Conservation (phyloP, 2,797 vertebrate genomes). For the Podargus strigoides region DNA sequence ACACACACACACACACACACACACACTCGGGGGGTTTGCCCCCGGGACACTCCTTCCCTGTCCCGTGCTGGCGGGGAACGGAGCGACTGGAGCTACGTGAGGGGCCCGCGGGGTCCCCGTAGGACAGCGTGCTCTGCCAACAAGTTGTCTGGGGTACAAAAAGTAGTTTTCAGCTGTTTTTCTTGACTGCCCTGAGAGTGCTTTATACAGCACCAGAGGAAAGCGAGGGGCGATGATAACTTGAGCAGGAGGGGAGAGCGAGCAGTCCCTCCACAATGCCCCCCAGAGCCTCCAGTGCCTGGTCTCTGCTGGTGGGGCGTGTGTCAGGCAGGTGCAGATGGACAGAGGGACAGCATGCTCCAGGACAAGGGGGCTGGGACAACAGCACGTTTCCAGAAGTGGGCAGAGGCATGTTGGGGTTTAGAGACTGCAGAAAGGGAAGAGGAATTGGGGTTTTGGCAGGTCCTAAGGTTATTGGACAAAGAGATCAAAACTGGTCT, state of each 20-base stretch:
- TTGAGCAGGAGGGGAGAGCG: not conserved
- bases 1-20: too few relatives aligned
- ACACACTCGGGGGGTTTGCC: not conserved
- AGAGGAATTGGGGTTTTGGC: not conserved
- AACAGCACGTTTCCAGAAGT: not conserved
- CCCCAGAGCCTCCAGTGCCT: not conserved
- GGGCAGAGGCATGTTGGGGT: not conserved
- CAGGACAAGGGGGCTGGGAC: rapidly evolving
- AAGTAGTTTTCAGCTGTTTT: not conserved
- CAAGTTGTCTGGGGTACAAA: not conserved
- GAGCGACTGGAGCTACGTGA: not conserved
- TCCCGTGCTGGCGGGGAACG: not conserved
- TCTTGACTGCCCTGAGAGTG: not conserved
- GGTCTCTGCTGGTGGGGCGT: not conserved
- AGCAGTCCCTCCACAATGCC: not conserved
- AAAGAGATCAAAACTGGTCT: not conserved
- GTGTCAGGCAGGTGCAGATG: rapidly evolving
- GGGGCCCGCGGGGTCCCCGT: not conserved
- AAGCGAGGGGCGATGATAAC: not conserved
- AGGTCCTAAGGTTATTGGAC: not conserved
- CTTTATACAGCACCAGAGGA: not conserved
- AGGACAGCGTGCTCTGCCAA: not conserved
- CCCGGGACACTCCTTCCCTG: not conserved
- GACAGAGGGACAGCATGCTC: not conserved
- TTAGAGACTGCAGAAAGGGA: not conserved